Evolutionary conservation across 2,113 vertebrate species (phyloP).

Genomic region (Penelope pileata): DNA sequence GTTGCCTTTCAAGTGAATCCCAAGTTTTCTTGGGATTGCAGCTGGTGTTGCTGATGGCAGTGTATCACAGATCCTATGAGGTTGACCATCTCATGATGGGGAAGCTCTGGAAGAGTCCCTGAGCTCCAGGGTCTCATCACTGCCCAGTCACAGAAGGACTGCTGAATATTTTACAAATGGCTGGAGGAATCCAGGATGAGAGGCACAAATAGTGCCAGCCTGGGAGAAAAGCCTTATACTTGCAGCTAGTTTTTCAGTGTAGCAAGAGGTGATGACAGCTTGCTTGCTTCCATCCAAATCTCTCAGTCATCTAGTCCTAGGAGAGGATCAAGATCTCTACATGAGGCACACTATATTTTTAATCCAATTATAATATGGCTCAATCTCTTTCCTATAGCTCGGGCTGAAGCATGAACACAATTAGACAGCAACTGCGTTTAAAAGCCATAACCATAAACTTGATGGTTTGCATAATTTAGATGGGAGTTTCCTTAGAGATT

Average conservation of each 20-base stretch:
- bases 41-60: background rate
- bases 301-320: slow-evolving; percentile 35
- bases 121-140: background rate
- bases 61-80: accelerated
- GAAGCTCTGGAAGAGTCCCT: background rate
- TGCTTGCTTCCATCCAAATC: slow-evolving; percentile 23
- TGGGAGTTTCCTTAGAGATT: slow-evolving; percentile 11
- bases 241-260: background rate
- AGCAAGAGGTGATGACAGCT: slow-evolving; percentile 44
- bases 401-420: slow-evolving; percentile 23
- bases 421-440: slow-evolving; percentile 30
- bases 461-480: slow-evolving; percentile 16
- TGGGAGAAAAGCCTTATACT: background rate
- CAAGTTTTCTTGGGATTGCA: background rate
- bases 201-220: background rate
- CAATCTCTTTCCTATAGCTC: background rate
- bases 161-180: background rate
- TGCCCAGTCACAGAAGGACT: background rate
- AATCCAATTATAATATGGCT: slow-evolving; percentile 41
- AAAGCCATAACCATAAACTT: slow-evolving; percentile 28
- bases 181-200: background rate
- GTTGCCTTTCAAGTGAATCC: background rate
- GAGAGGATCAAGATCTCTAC: slow-evolving; percentile 27
- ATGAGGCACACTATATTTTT: slow-evolving; percentile 35
- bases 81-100: accelerated